Base-by-base conservation (phyloP, 2,797 vertebrate genomes). In the Poeciliopsis gracilis region DNA sequence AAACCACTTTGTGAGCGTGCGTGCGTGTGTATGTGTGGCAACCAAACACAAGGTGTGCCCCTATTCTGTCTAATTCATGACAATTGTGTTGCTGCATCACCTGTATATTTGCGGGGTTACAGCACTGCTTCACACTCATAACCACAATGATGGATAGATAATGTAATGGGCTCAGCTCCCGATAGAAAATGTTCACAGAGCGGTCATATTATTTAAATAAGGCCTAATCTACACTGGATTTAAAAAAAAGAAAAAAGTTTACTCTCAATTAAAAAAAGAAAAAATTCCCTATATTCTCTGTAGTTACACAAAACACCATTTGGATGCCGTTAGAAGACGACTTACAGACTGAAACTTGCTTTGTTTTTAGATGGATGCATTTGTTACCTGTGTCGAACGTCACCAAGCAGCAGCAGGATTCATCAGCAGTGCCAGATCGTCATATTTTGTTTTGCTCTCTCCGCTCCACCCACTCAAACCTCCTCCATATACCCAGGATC, bases 21-120 rank as follows among this genome's bases (percentile, higher is more conserved):
- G 2, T 23, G 49, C 72, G 18, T 78, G 53, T 61, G 57, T 69
- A 71, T 80, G 23, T 69, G 38, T 69, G 66, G 20, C 59, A 69
- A 47, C 69, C 51, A 73, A 73, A 86, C 49, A 78, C 77, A 84
- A 74, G 72, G 41, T 72, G 80, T 80, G 66, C 75, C 78, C 82
- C 59, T 89, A 53, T 45, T 69, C 71, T 33, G 72, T 75, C 77
- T 74, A 75, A 80, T 85, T 87, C 76, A 75, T 79, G 67, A 81
- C 81, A 82, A 87, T 84, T 53, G 5, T 82, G 83, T 84, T 80
- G 79, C 69, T 75, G 79, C 66, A 1, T 79, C 79, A 75, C 80
- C 43, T 51, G 70, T 36, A 47, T 61, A 73, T 89, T 59, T 75
- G 77, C 70, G 33, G 67, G 70, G 38, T 69, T 15, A 80, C 72